A percentile compares a stretch with the other conserved stretches of the same genome.
phyloP scores from a whole-genome alignment of 2,113 vertebrate genomes.

The Grammatotria lemairii region DNA sequence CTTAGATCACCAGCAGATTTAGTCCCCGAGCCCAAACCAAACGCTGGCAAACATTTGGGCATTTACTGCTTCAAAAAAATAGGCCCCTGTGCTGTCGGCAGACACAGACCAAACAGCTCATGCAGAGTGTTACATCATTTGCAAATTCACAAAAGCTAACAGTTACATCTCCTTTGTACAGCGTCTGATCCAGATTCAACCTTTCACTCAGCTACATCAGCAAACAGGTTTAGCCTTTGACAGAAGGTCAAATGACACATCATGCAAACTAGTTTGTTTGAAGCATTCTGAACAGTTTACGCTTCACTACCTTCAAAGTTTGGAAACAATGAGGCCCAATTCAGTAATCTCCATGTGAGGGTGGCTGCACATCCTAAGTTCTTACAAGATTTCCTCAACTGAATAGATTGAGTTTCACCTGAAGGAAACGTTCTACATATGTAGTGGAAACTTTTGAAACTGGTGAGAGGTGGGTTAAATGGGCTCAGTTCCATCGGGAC shows the following conservation, averaged over 20 bases:
- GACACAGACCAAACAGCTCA: background rate
- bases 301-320: background rate
- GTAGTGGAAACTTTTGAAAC: background rate
- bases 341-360: background rate
- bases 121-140: background rate
- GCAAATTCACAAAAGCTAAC: background rate
- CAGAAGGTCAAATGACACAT: background rate
- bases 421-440: conserved; percentile 10
- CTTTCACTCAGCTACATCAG: background rate
- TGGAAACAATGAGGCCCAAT: background rate
- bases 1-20: background rate
- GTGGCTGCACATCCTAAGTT: background rate
- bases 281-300: background rate
- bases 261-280: fast-evolving
- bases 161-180: background rate
- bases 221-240: background rate
- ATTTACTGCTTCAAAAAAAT: background rate
- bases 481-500: background rate
- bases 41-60: background rate
- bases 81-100: background rate
- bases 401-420: background rate
- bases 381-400: background rate
- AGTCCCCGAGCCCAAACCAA: background rate
- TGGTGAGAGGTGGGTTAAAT: background rate
- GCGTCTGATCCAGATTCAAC: background rate